Evolutionary conservation across 2,888 invertebrate genomes (phyloP), one percentile per base, ranked within the genome.

Genomic region (Chloromyia formosa): DNA sequence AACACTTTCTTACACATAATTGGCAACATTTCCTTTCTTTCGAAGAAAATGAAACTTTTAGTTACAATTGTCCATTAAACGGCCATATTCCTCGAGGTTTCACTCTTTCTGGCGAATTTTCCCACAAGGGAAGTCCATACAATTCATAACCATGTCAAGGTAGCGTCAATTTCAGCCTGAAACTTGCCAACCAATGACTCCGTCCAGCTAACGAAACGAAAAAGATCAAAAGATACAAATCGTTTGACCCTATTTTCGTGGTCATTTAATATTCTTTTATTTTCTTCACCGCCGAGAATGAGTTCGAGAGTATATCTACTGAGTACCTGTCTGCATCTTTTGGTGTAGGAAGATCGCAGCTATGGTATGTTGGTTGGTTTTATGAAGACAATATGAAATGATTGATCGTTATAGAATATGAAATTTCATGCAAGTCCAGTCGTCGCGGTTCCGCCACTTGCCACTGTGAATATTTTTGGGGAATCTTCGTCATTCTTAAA

Each of bases 301-400:
- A 1, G 4, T 49, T 12, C 49, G 49, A 49, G 12, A 49, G 12
- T 10, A 49, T 35, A 4, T 49, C 49, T 49, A 12, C 49, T 3
- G 7, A 35, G 49, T 49, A 49, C 1, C 49, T 49, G 49, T 49
- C 49, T 1, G 12, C 16, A 49, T 49, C 4, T 35, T 35, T 4
- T 49, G 49, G 49, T 35, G 49, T 49, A 49, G 49, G 49, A 49
- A n/a, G 49, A 49, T n/a, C 3, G 16, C 49, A 12, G 49, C 2
- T 3, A 12, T n/a, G n/a, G n/a, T n/a, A n/a, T n/a, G n/a, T n/a
- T n/a, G n/a, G n/a, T n/a, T n/a, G 49, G 3, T 49, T 49, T 49
- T 49, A n/a, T 49, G 18, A 60, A 60, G 60, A 60, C 60, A 60
- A 60, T 60, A 60, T 60, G 60, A 60, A 23, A 60, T 60, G 60